Base-by-base conservation (phyloP, 2,113 vertebrate genomes). In the Callospermophilus lateralis region DNA sequence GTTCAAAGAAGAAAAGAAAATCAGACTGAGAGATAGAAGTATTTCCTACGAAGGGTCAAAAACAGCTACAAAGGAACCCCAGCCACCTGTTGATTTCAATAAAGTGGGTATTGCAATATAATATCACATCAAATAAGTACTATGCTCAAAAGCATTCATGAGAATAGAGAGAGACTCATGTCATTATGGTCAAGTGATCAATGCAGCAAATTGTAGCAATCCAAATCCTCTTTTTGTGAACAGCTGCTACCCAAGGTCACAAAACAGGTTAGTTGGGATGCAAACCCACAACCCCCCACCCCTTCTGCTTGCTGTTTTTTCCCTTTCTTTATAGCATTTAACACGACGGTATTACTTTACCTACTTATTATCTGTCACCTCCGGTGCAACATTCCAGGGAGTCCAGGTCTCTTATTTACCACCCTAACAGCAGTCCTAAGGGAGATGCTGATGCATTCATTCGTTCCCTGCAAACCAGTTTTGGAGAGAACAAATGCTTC, bases 171-270 rank as follows among this genome's bases (percentile, higher is more conserved):
- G 15, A 55, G 26, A 45, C 65, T 58, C 17, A 34, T 5, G 28
- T 5, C 48, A 30, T 68, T 22, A 32, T 1, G 11, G 73, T 6
- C 42, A n/a, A 65, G 73, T 6, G 51, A 58, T 63, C n/a, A 65
- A 7, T 48, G 76, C 42, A 9, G 20, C 45, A 48, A 10, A 76
- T 53, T 26, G 74, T 15, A 13, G 8, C 51, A 81, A 6, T 17
- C 7, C 1, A 26, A 48, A 4, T 19, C 2, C 37, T 6, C 0
- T 12, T 51, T n/a, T 72, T 4, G 8, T 30, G 19, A 32, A 39
- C 67, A n/a, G 58, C 2, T 6, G 34, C 24, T 45, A 20, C 39
- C 34, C 51, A 72, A 3, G 3, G 22, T 30, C n/a, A 79, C 16
- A 32, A 16, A 67, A 39, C 30, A 28, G 22, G 17, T 45, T 68